Base-by-base conservation (phyloP, 2,888 invertebrate species). In the Pecten maximus region DNA sequence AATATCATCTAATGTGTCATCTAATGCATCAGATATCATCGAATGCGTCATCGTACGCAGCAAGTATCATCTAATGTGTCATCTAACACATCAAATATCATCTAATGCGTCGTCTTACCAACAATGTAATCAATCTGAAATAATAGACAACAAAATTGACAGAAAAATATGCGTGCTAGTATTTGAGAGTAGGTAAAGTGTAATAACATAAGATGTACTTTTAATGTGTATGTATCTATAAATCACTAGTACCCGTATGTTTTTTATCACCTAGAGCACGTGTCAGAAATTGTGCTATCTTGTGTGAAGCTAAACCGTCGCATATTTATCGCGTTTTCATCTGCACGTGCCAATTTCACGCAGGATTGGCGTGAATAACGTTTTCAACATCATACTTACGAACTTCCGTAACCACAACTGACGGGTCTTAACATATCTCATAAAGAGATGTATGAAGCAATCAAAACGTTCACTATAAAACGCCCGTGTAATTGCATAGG, bases 261-360 rank as follows among this genome's bases (percentile, higher is more conserved):
- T 74, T 6, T 74, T 6, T 74, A 74, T 74, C 74, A 35, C 28
- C 10, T 74, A 74, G 54, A 54, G 35, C 74, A 10, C 74, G 74
- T 74, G 74, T 74, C 74, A 74, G 74, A 74, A 74, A n/a, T 54
- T 23, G n/a, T 74, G 74, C 35, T 74, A 74, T 74, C 74, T 74
- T 35, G 74, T 35, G 74, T 60, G 60, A 60, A 60, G 60, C 35
- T 28, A 74, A 74, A 74, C 28, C 74, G 74, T 35, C 74, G 74
- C 15, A 28, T 74, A 35, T 35, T 74, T 74, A 74, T 74, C 74
- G 35, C 35, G 74, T 74, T 19, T 28, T 74, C 74, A 74, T 74
- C 74, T 74, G 10, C 28, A 35, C 74, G 74, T 74, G 74, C 74
- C 74, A 35, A 74, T 74, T 74, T 74, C 74, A 74, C 74, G 35